phyloP scores from a whole-genome alignment of 2,113 vertebrate genomes.

The Hirundichthys speculiger region DNA sequence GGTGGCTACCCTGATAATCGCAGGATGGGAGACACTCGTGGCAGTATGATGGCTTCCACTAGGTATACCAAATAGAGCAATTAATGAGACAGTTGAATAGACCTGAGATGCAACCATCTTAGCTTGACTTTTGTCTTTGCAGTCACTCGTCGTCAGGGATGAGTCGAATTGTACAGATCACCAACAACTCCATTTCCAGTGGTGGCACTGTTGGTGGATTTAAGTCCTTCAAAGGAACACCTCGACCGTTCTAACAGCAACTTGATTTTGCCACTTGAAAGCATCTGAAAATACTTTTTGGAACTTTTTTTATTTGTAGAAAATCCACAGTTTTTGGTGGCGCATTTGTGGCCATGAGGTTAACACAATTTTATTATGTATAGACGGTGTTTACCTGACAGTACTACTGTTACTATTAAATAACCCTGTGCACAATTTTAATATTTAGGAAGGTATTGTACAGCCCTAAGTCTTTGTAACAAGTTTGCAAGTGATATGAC shows the following conservation, averaged over 20 bases:
- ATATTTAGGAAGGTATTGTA: conserved; percentile 62
- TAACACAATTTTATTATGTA: conserved; percentile 69
- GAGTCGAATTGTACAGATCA: conserved; percentile 96
- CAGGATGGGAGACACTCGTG: conserved; percentile 86
- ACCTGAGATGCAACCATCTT: background rate
- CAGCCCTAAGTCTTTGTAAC: conserved; percentile 67
- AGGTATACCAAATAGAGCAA: conserved; percentile 78
- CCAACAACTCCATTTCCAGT: conserved; percentile 87
- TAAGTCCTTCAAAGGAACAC: conserved; percentile 94
- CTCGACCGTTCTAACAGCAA: conserved; percentile 85
- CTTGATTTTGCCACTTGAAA: conserved; percentile 57
- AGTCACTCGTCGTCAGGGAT: conserved; percentile 91
- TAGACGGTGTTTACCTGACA: conserved; percentile 68
- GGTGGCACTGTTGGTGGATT: conserved; percentile 90
- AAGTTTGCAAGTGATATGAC: conserved; percentile 63
- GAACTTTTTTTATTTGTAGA: conserved; percentile 66
- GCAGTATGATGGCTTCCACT: conserved; percentile 89
- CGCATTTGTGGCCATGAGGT: conserved; percentile 69
- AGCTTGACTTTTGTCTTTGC: conserved; percentile 41
- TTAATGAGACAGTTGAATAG: background rate
- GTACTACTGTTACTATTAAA: conserved; percentile 63
- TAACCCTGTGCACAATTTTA: conserved; percentile 64
- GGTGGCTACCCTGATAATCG: conserved; percentile 86
- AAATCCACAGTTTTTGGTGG: conserved; percentile 84
- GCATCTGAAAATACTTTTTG: conserved; percentile 46